Conservation (phyloP, 2,113 vertebrate species). For the Marmota flaviventris region DNA sequence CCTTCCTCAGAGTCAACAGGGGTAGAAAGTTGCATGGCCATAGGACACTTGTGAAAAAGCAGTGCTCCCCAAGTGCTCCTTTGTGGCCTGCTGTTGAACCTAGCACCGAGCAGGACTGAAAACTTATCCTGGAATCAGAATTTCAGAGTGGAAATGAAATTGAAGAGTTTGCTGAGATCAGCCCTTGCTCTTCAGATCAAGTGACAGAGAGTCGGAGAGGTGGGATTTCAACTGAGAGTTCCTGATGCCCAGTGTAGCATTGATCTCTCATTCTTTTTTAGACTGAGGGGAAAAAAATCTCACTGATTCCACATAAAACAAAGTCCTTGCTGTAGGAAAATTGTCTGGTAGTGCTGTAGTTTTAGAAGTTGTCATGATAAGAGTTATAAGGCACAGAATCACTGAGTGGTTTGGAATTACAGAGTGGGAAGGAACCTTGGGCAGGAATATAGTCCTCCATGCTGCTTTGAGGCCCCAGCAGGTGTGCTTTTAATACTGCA, state of each 20-base stretch:
- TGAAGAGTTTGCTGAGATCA: neutral
- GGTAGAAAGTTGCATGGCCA: neutral
- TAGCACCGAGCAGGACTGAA: neutral
- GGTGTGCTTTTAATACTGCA: neutral
- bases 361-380: conserved; percentile 43
- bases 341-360: neutral
- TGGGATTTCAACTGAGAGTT: neutral
- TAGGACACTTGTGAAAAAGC: neutral
- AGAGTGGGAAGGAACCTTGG: neutral
- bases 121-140: neutral
- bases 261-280: neutral
- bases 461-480: neutral
- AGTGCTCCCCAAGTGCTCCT: neutral
- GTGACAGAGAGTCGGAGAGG: neutral
- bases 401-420: neutral
- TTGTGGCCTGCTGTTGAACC: neutral
- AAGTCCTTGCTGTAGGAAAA: neutral
- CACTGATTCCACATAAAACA: neutral
- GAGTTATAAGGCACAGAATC: neutral
- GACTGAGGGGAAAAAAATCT: neutral
- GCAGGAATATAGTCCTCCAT: neutral
- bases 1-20: neutral
- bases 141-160: neutral
- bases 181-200: neutral
- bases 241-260: neutral